Base-by-base conservation (phyloP, 37 sponge, comb jelly and placozoan genomes). In the Eunapius fragilis region DNA sequence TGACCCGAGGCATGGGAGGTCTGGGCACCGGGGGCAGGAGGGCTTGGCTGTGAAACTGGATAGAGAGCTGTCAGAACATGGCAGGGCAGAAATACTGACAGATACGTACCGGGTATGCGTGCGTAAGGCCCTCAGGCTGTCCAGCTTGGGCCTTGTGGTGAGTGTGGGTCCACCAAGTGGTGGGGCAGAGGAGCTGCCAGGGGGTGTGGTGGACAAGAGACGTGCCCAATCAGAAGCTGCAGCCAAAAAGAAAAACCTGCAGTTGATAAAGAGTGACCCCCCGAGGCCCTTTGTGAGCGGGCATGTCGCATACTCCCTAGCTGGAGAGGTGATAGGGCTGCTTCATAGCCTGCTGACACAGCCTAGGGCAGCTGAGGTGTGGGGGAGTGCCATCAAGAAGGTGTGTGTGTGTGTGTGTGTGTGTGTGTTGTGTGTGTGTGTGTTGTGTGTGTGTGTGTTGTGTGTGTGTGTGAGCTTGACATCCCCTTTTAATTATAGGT, bases 221-320 rank as follows among this genome's bases (percentile, higher is more conserved):
- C 89, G 87, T 45, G 88, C 91, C 25, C 87, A 92, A 68, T 74
- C 95, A 0, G 97, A 96, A 68, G 78, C 87, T 25, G 93, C 91
- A 28, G 96, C 96, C 31, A 93, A 92, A 84, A 94, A 94, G 86
- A 96, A 88, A 92, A 98, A 98, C 88, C 70, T 85, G 47, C 93
- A 94, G 71, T 47, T 94, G 25, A 77, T 92, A 34, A 93, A 91
- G 73, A 92, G 69, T 26, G 94, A 98, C 69, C 95, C 96, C 2
- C 92, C 97, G 0, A 85, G 96, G 22, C 96, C 98, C 2, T 98
- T 98, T 72, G 35, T 98, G 58, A 98, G 98, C 91, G 98, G 98
- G 0, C 95, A 88, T 24, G 96, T 98, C 33, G 95, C 96, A 49
- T 90, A 92, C 75, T 98, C 98, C 5, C 74, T 98, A 68, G 98